Percentiles rank a stretch among this genome's conserved stretches.
phyloP scores from a whole-genome alignment of 2,797 vertebrate species.

The Scleropages formosus region DNA sequence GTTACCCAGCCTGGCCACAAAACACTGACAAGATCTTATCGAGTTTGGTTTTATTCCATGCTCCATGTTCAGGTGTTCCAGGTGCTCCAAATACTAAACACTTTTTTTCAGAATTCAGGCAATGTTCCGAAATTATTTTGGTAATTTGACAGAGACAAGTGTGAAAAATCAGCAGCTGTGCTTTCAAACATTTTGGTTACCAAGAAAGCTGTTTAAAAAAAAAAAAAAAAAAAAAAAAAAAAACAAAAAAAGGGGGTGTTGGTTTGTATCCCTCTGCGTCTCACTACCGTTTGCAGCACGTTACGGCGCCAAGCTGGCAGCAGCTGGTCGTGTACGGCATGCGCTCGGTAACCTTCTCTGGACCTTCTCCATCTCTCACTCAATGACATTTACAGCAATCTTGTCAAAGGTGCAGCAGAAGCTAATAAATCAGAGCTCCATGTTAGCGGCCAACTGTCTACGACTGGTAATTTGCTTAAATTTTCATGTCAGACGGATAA shows the following conservation, averaged over 20 bases:
- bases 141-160: background rate
- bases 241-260: background rate
- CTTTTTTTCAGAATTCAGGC: background rate
- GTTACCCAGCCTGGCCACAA: background rate
- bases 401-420: no score
- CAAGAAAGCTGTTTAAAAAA: background rate
- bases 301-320: background rate
- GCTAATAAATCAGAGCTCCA: no score
- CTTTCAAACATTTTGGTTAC: background rate
- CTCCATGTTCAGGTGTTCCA: background rate
- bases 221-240: no score
- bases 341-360: no score
- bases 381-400: no score
- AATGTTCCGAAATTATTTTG: background rate
- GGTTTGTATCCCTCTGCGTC: background rate
- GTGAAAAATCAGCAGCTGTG: conserved; percentile 1
- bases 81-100: background rate
- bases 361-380: no score
- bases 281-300: background rate
- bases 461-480: no score
- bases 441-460: no score
- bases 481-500: no score
- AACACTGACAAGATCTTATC: background rate
- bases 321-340: background rate
- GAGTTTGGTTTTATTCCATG: conserved; percentile 1